Evolutionary conservation across 2,888 invertebrate genomes (phyloP).

Genomic region (Plebejus anna): DNA sequence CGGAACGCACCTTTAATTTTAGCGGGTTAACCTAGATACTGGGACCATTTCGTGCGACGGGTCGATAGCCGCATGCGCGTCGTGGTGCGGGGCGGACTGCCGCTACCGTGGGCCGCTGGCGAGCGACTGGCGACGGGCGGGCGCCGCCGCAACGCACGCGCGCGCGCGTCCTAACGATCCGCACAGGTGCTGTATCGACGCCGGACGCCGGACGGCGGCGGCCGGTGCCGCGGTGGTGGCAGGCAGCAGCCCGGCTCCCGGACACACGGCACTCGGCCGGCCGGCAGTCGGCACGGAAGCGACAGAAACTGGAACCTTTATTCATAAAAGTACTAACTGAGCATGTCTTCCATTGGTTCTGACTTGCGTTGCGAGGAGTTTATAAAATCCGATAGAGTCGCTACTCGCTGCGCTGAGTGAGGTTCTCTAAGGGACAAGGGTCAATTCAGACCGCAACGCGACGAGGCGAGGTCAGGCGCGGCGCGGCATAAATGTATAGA

Average conservation of each 20-base stretch:
- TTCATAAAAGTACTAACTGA: background rate
- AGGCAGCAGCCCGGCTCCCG: background rate
- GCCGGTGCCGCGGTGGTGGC: background rate
- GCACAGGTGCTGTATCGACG: conserved; percentile 17
- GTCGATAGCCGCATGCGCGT: conserved; percentile 74
- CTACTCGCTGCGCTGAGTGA: too few relatives aligned
- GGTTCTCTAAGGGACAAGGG: too few relatives aligned
- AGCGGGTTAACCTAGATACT: conserved; percentile 79
- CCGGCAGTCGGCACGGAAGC: background rate
- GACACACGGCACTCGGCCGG: background rate
- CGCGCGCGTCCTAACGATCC: conserved; percentile 42
- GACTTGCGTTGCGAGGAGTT: too few relatives aligned
- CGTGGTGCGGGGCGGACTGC: conserved; percentile 55
- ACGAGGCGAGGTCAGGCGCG: too few relatives aligned
- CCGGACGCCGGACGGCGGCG: background rate
- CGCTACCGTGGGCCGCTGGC: conserved; percentile 52
- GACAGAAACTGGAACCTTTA: background rate
- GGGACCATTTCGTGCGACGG: conserved; percentile 64
- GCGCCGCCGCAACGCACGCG: conserved; percentile 44
- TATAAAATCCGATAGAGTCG: too few relatives aligned
- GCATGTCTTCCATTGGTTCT: background rate
- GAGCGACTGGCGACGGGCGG: conserved; percentile 50
- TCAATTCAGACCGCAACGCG: too few relatives aligned
- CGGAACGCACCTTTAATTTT: conserved; percentile 78
- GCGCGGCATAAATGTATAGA: too few relatives aligned